These are phyloP conservation scores for Neopipo cinnamomea DNA, from an alignment of 2,113 vertebrate species.

Conservation along the genomic window DNA sequence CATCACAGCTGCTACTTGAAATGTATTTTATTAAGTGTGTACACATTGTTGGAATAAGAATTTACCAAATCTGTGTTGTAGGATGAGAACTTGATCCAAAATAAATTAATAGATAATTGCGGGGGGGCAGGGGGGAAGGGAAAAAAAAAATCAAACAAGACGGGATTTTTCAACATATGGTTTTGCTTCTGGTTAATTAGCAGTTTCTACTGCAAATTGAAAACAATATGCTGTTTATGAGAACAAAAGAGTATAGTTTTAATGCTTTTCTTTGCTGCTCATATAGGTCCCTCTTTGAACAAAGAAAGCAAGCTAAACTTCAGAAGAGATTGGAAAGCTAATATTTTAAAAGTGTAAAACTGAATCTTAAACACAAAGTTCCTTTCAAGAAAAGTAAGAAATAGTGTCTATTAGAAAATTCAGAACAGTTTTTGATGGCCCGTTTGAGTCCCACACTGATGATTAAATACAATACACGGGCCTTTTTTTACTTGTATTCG, in stretches of 20 bases:
- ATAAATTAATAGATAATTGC: neutral
- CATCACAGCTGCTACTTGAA: neutral
- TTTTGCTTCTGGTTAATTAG: slow-evolving; percentile 32
- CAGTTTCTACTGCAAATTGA: neutral
- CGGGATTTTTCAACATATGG: neutral
- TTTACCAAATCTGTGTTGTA: neutral
- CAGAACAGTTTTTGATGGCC: neutral
- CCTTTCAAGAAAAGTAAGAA: neutral
- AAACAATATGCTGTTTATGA: neutral
- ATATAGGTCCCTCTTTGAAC: neutral
- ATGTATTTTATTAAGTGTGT: neutral
- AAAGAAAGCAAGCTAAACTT: neutral
- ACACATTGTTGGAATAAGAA: neutral
- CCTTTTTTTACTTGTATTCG: neutral
- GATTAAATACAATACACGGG: neutral
- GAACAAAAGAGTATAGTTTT: neutral
- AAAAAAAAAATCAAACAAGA: neutral
- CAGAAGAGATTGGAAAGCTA: neutral
- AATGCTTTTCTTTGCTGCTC: neutral
- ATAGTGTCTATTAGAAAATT: neutral
- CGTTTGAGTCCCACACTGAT: neutral
- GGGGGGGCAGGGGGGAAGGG: too few species aligned
- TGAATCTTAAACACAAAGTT: neutral
- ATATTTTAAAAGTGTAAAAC: neutral
- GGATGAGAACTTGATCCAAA: neutral